These are phyloP conservation scores for Corella eumyota DNA, from an alignment of 23 tunicate species.

Conservation along the genomic window DNA sequence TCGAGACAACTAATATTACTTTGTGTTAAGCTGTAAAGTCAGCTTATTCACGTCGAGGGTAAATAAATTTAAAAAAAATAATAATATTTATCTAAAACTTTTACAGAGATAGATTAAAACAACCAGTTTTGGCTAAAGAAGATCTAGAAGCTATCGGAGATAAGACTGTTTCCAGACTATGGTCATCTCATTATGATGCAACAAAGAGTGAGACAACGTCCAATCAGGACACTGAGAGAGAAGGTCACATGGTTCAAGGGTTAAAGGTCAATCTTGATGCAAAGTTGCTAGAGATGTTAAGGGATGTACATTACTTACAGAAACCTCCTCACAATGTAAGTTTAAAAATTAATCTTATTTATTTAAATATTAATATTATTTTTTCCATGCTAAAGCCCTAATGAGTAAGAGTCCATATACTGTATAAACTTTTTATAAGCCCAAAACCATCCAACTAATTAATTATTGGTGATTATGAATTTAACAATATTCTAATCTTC, in stretches of 20 bases:
- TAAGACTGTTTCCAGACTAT: slow-evolving; percentile 29
- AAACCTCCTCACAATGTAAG: slow-evolving; percentile 68
- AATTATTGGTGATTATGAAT: too few species aligned
- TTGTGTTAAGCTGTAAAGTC: too few species aligned
- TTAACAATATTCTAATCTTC: too few species aligned
- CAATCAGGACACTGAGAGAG: slow-evolving; percentile 11
- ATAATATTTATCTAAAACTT: too few species aligned
- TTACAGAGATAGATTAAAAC: slow-evolving; percentile 54
- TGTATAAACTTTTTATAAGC: too few species aligned
- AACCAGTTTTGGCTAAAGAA: slow-evolving; percentile 45
- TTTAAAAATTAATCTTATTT: not conserved
- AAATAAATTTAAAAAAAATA: too few species aligned
- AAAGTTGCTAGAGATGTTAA: slow-evolving; percentile 61
- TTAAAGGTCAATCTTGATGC: slow-evolving; percentile 81
- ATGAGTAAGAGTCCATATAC: not conserved
- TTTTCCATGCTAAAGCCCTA: not conserved
- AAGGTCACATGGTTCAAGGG: slow-evolving; percentile 20
- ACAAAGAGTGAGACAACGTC: slow-evolving; percentile 20
- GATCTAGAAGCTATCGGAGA: slow-evolving; percentile 26
- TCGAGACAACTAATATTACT: too few species aligned
- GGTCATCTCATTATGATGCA: slow-evolving; percentile 3
- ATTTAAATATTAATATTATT: not conserved
- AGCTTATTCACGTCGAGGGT: too few species aligned
- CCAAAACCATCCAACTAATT: too few species aligned
- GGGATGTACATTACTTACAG: slow-evolving; percentile 63